Conservation (phyloP, 1,140 invertebrate genomes). For the Metopolophium dirhodum region DNA sequence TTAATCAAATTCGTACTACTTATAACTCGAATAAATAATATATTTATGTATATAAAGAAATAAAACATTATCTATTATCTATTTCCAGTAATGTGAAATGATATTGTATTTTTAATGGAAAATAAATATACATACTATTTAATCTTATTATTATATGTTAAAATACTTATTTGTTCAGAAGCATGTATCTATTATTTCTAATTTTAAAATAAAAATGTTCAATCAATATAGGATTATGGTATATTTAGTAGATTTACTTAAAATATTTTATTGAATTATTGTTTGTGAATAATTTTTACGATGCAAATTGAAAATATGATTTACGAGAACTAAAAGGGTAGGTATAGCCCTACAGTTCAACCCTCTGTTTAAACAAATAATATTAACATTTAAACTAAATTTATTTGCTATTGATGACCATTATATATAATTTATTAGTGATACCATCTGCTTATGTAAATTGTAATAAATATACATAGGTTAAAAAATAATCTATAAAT, state of each 20-base stretch:
- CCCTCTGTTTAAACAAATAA: slow-evolving; percentile 37
- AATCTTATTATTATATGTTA: not conserved
- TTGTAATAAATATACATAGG: slow-evolving; percentile 11
- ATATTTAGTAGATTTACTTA: not conserved
- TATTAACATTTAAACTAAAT: slow-evolving; percentile 26
- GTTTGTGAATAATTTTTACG: slow-evolving; percentile 21
- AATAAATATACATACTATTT: not conserved
- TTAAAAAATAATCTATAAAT: slow-evolving; percentile 32
- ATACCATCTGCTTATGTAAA: slow-evolving; percentile 39
- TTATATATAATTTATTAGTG: slow-evolving; percentile 34
- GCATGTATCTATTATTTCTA: not conserved
- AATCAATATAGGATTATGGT: not conserved
- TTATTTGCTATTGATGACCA: slow-evolving; percentile 32
- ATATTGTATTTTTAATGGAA: not conserved
- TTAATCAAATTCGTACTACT: not conserved
- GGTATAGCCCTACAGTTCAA: not conserved
- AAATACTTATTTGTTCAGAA: not conserved
- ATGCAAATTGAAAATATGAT: slow-evolving; percentile 20
- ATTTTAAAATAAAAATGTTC: not conserved
- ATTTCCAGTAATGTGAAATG: not conserved
- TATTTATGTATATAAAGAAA: not conserved
- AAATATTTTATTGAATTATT: slow-evolving; percentile 8
- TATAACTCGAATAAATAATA: not conserved
- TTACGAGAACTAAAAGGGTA: not conserved
- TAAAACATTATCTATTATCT: not conserved